Conservation (phyloP, 1,140 invertebrate species). For the Cydia fagiglandana region DNA sequence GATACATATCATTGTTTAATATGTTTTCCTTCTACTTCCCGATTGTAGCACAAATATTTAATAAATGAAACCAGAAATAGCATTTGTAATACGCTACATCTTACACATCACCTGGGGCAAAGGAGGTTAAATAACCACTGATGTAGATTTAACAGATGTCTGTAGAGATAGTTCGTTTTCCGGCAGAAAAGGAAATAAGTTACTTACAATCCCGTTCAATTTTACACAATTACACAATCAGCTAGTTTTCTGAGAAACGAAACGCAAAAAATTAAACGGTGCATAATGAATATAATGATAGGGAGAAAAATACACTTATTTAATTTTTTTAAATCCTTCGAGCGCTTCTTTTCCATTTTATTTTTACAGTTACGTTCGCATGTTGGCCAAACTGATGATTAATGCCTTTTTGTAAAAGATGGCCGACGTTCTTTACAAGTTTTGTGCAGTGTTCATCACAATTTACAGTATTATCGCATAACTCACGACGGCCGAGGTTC, state of each 20-base stretch:
- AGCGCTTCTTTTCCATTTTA: not conserved
- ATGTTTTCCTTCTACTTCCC: constrained; percentile 9
- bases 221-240: constrained; percentile 30
- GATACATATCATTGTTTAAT: not conserved
- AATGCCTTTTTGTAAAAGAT: constrained; percentile 1
- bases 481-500: not conserved
- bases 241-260: not conserved
- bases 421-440: not conserved
- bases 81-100: constrained; percentile 12
- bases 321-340: not conserved
- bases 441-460: not conserved
- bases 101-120: constrained; percentile 22
- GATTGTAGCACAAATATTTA: constrained; percentile 23
- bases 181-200: constrained; percentile 24
- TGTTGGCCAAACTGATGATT: constrained; percentile 29
- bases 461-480: constrained; percentile 7
- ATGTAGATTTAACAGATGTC: constrained; percentile 27
- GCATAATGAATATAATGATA: not conserved
- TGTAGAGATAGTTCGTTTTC: constrained; percentile 18
- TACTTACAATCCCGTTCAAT: constrained; percentile 27
- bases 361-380: constrained; percentile 3
- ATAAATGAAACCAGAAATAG: not conserved
- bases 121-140: constrained; percentile 28
- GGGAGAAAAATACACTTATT: constrained; percentile 1
- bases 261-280: constrained; percentile 13